Conservation (phyloP, 2,888 invertebrate genomes). For the Ecliptopera silaceata region DNA sequence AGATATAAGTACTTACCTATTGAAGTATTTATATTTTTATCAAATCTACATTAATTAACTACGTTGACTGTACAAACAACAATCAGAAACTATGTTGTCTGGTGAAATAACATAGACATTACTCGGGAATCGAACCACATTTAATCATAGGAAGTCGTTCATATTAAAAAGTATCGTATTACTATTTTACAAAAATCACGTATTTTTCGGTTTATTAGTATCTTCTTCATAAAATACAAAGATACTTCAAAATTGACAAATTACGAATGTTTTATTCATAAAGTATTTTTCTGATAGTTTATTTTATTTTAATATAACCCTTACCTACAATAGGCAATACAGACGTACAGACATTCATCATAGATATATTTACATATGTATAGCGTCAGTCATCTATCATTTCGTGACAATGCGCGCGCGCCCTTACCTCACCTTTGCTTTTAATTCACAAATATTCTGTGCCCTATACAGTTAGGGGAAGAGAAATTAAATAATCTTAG, state of each 20-base stretch:
- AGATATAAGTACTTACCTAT: no score
- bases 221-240: neutral
- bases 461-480: conserved; percentile 19
- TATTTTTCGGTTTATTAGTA: neutral
- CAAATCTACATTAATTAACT: no score
- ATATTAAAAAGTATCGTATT: neutral
- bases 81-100: no score
- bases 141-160: no score
- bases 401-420: conserved; percentile 65
- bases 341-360: conserved; percentile 52
- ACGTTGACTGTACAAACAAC: no score
- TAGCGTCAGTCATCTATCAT: conserved; percentile 76
- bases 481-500: conserved; percentile 9
- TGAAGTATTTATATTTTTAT: no score
- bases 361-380: conserved; percentile 71
- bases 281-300: conserved; percentile 24
- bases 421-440: conserved; percentile 57
- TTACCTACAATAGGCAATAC: conserved; percentile 43
- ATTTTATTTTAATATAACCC: conserved; percentile 44
- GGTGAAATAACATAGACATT: no score
- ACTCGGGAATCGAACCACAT: no score
- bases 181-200: neutral
- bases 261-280: conserved; percentile 32
- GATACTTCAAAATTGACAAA: conserved; percentile 32
- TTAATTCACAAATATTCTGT: conserved; percentile 27